These are phyloP conservation scores for Carapus acus DNA, from an alignment of 2,797 vertebrate species.

Conservation along the genomic window DNA sequence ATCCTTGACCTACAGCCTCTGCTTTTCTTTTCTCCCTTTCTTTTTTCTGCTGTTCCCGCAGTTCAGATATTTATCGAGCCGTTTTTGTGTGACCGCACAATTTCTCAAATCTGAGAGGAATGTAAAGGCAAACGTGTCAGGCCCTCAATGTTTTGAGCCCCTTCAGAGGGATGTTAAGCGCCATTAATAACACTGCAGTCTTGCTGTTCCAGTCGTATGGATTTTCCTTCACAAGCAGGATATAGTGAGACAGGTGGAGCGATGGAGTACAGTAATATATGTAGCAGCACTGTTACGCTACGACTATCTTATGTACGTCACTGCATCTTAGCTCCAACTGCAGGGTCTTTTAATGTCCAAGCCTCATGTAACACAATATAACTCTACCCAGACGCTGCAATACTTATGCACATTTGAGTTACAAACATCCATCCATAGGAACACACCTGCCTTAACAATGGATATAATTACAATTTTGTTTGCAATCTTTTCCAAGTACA, in stretches of 20 bases:
- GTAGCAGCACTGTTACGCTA: constrained; percentile 13
- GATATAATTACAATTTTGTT: too few relatives aligned
- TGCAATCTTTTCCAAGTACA: background rate
- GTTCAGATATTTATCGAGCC: too few relatives aligned
- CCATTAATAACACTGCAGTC: constrained; percentile 45
- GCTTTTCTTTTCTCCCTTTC: too few relatives aligned
- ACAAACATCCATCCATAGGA: too few relatives aligned
- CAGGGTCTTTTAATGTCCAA: too few relatives aligned
- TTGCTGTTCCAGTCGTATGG: constrained; percentile 39
- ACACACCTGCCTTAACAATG: too few relatives aligned
- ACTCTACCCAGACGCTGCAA: too few relatives aligned
- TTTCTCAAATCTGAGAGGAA: constrained; percentile 29
- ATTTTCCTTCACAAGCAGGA: constrained; percentile 47
- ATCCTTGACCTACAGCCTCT: too few relatives aligned
- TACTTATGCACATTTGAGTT: too few relatives aligned
- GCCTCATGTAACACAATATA: too few relatives aligned
- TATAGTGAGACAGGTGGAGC: constrained; percentile 21
- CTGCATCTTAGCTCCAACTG: background rate
- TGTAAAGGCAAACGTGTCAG: constrained; percentile 31
- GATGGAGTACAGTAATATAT: constrained; percentile 20
- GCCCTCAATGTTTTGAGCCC: constrained; percentile 44
- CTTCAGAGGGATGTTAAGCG: constrained; percentile 49
- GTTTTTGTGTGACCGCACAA: constrained; percentile 17
- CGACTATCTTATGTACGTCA: constrained; percentile 5
- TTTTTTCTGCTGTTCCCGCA: too few relatives aligned